Conservation (phyloP, 2,113 vertebrate species). For the Sylvicapra grimmia region DNA sequence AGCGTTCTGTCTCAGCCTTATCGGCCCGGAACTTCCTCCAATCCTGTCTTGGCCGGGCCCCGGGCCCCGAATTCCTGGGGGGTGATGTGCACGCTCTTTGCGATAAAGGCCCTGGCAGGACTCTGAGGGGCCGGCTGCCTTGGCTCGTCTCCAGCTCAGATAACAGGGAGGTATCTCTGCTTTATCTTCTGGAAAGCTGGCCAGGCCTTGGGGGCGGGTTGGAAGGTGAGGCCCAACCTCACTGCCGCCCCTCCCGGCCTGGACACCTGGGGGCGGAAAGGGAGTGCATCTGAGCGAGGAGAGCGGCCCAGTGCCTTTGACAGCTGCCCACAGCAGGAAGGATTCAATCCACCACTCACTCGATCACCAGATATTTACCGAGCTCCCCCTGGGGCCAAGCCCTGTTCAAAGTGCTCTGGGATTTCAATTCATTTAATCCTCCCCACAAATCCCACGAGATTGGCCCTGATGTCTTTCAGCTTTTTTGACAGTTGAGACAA, state of each 20-base stretch:
- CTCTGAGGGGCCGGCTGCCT: background rate
- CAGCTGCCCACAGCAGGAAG: background rate
- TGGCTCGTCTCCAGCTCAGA: conserved; percentile 10
- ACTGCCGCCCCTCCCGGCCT: background rate
- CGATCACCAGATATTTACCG: background rate
- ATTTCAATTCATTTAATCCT: background rate
- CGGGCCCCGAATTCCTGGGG: conserved; percentile 51
- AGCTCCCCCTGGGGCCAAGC: background rate
- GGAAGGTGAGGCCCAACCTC: background rate
- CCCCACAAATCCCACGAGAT: background rate
- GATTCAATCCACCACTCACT: background rate
- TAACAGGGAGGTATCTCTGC: background rate
- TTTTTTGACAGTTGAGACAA: background rate
- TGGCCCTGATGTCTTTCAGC: background rate
- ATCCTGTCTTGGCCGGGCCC: background rate
- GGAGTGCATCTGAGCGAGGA: background rate
- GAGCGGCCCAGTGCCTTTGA: background rate
- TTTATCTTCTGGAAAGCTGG: conserved; percentile 26
- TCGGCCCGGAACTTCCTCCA: conserved; percentile 21
- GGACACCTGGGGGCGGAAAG: background rate
- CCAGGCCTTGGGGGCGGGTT: background rate
- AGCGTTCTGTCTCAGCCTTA: background rate
- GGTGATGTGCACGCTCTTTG: conserved; percentile 8
- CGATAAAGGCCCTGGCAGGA: conserved; percentile 17
- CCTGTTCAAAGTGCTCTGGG: background rate